These are phyloP conservation scores for Boulengeromyrus knoepffleri DNA, from an alignment of 2,113 vertebrate species.

Conservation along the genomic window DNA sequence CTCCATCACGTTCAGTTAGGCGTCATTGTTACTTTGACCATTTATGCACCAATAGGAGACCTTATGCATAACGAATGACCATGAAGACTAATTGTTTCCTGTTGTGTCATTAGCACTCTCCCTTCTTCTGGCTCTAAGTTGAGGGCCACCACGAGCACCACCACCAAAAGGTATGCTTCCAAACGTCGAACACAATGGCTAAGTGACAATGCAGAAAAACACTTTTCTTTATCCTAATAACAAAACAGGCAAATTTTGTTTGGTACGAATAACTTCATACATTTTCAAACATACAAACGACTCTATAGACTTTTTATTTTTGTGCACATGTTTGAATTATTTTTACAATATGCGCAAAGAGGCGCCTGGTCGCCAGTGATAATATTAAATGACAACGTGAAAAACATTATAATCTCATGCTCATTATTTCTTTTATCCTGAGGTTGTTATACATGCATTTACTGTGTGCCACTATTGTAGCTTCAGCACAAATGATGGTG, in stretches of 20 bases:
- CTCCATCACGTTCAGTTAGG: background rate
- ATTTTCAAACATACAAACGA: background rate
- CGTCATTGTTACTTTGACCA: background rate
- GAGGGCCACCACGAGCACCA: slow-evolving; percentile 8
- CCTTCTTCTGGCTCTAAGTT: background rate
- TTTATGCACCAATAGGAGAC: background rate
- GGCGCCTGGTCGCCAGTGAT: background rate
- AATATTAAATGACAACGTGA: background rate
- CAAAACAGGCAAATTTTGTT: background rate
- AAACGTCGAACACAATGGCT: background rate
- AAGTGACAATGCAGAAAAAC: background rate
- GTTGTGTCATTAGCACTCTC: background rate
- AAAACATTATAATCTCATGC: background rate
- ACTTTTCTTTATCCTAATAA: background rate
- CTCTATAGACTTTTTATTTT: background rate
- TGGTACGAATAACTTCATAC: background rate
- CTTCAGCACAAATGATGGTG: slow-evolving; percentile 39
- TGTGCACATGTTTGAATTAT: background rate
- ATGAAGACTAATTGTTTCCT: background rate
- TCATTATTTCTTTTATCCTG: background rate
- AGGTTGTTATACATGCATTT: background rate
- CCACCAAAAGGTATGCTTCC: slow-evolving; percentile 36
- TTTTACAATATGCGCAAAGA: background rate
- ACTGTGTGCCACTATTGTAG: slow-evolving; percentile 26
- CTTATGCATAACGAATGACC: background rate